A percentile compares a stretch with the other conserved stretches of the same genome.
Conservation (phyloP, 2,888 invertebrate species). For the Danaus chrysippus region DNA sequence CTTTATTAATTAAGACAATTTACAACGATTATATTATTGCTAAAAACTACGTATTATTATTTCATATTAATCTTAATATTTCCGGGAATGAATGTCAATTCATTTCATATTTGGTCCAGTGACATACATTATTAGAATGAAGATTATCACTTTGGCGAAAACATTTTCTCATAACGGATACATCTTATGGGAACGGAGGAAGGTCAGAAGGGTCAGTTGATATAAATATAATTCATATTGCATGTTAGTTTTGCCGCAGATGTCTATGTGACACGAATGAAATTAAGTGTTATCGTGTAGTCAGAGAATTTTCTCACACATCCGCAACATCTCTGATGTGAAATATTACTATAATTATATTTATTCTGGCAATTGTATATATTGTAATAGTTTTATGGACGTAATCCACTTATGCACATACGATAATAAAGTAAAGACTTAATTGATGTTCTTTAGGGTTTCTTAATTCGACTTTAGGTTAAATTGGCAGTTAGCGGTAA, state of each 20-base stretch:
- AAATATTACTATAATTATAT: too few species aligned
- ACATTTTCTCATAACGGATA: constrained; percentile 5
- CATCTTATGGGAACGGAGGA: neutral
- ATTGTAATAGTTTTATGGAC: too few species aligned
- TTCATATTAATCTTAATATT: neutral
- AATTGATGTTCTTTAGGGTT: constrained; percentile 10
- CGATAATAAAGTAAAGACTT: neutral
- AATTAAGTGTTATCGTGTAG: neutral
- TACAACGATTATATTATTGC: too few species aligned
- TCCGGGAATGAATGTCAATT: neutral
- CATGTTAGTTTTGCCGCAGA: constrained; percentile 4
- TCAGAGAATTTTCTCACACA: neutral
- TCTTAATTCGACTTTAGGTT: neutral
- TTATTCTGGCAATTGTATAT: too few species aligned
- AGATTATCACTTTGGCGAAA: constrained; percentile 7
- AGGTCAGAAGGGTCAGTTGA: constrained; percentile 5
- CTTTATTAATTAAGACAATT: constrained; percentile 1
- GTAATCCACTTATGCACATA: too few species aligned
- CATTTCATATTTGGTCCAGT: constrained; percentile 1
- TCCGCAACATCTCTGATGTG: neutral
- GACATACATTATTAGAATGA: neutral
- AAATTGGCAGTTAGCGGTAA: constrained; percentile 10
- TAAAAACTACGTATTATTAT: too few species aligned
- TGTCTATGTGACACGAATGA: constrained; percentile 2
- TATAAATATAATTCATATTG: constrained; percentile 1